Conservation (phyloP, 2,113 vertebrate species). For the Aegithalos caudatus region DNA sequence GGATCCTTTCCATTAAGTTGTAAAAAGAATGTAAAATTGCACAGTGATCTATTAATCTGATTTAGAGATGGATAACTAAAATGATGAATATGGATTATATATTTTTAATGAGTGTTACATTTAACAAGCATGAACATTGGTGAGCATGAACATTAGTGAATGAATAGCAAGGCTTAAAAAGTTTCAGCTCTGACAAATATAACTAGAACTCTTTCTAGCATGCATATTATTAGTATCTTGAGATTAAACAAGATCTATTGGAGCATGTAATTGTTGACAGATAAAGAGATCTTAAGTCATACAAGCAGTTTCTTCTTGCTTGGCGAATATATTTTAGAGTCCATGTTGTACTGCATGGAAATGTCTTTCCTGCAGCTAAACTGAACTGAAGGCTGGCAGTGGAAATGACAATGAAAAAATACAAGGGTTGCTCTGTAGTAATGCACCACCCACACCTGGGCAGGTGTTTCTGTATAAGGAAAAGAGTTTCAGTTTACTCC, state of each 20-base stretch:
- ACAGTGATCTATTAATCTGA: constrained; percentile 37
- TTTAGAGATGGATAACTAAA: constrained; percentile 41
- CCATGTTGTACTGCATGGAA: not conserved
- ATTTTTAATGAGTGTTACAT: constrained; percentile 55
- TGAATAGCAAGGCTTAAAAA: not conserved
- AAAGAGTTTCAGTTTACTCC: no score
- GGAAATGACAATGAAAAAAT: not conserved
- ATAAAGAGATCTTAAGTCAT: not conserved
- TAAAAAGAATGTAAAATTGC: constrained; percentile 58
- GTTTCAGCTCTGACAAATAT: not conserved
- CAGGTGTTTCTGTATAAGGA: no score
- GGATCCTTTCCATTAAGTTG: constrained; percentile 34
- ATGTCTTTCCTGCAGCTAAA: not conserved
- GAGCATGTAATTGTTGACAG: not conserved
- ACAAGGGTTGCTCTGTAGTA: rapidly evolving
- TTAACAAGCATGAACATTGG: not conserved
- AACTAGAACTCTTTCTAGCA: not conserved
- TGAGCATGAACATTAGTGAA: not conserved
- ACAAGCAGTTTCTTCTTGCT: not conserved
- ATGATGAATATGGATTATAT: constrained; percentile 46
- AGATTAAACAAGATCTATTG: not conserved
- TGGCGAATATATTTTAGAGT: not conserved
- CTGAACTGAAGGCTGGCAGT: not conserved
- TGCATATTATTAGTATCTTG: not conserved
- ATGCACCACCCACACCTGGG: no score